Evolutionary conservation across 2,797 vertebrate species (phyloP), one percentile per base, ranked within the genome.

Genomic region (Clarias fuscus): DNA sequence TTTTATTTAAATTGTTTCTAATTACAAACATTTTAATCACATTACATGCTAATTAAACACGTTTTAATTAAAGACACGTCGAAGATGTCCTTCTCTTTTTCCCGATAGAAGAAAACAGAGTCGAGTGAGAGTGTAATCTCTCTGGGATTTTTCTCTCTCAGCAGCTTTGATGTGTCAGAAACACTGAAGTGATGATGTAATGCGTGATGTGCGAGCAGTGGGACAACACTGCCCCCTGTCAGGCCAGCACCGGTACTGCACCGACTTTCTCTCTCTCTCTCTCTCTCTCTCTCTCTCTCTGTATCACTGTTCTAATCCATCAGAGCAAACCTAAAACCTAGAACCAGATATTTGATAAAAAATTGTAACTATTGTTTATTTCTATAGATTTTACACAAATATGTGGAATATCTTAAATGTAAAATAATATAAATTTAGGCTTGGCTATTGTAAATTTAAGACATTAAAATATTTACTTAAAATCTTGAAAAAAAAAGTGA

Each of bases 171-270:
- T 62, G 59, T 15, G 77, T 40, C 33, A 62, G 3, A 62, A 62
- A 43, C 77, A 14, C 59, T 53, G 62, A 67, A 67, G 64, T 13
- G 79, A 82, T 82, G 79, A 82, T 30, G 79, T 82, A 67, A 82
- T 82, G 62, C 43, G 27, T 30, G 43, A 20, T 10, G 40, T 8
- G 30, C 17, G 62, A 81, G 13, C 17, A 53, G n/a, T 62, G 67
- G 89, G 33, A 7, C 89, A 85, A 87, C 70, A 81, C 85, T 90
- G 65, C 43, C 75, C 88, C 56, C 89, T 82, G 8, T 48, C 14
- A 3, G 27, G 79, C 17, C 70, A 40, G 1, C 1, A 1, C 20
- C 10, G 59, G 61, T 20, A 82, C 59, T 82, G 85, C 68, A 76
- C 7, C 24, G 3, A 2, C 4, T 43, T 37, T 64, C 77, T 64